Base-by-base conservation (phyloP, 92 coral and sea anemone genomes). In the Anthopleura xanthogrammica region DNA sequence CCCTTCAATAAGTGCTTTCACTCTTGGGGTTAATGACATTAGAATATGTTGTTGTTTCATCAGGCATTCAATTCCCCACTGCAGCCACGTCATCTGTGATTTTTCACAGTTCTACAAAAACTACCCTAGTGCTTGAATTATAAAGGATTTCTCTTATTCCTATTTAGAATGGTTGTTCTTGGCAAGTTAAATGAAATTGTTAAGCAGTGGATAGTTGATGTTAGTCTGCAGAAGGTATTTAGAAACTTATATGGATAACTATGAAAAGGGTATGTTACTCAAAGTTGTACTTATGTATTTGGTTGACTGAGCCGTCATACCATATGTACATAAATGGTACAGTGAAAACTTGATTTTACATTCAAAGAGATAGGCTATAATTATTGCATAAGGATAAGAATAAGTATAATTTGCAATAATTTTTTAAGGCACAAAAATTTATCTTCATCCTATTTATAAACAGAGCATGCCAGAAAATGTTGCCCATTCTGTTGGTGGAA, bases 401-500 rank as follows among this genome's bases (percentile, higher is more conserved):
- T 46, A 46, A 5, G 50, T 3, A 46, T 46, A 0, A 46, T 46
- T 5, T 46, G 50, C 9, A 5, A 46, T 46, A 46, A 5, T 2
- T 46, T 46, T 5, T 46, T 0, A 46, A 46, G 50, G 50, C 50
- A 46, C 50, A 3, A 62, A n/a, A 19, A 19, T 2, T 62, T n/a
- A 20, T 54, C 1, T 54, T 54, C 58, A 11, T 54, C 14, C 22
- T 10, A 20, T 20, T 80, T 41, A 14, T 75, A 68, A 48, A 24
- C 82, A 93, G 99, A 94, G 92, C 81, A 96, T 96, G 92, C 99
- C 99, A 58, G 99, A 96, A 80, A 78, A 86, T 83, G 90, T 96
- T 2, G 94, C 98, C 16, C 85, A 88, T 52, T 88, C 92, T 36
- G 99, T 96, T 79, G 98, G 99, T 68, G 99, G 99, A 66, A 96